Base-by-base conservation (phyloP, 2,888 invertebrate genomes). In the Eristalis arbustorum region DNA sequence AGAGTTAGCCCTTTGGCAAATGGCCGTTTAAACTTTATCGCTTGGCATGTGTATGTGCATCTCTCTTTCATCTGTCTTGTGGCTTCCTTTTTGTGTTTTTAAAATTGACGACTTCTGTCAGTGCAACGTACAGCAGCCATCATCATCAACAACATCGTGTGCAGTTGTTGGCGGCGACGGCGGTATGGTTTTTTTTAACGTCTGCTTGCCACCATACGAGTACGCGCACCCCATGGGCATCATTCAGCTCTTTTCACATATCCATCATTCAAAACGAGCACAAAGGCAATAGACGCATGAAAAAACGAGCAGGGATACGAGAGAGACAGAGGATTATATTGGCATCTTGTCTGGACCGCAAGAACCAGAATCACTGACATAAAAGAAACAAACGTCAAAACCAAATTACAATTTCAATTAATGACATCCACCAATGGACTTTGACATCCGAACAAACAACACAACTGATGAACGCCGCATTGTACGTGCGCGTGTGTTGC, bases 91-190 rank as follows among this genome's bases (percentile, higher is more conserved):
- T 66, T 68, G 59, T 71, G 56, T 64, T n/a, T 75, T 49, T 59
- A 68, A 80, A 84, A 84, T 80, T 84, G 80, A 80, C 80, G 67
- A 73, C 68, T 80, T 69, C 76, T 84, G 73, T 81, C 80, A 76
- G 74, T 64, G 49, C 49, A 49, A 13, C 73, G 66, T 37, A 69
- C 63, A 78, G 42, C 78, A 67, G 37, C 64, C 56, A 40, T 73
- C 49, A 61, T 63, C 34, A 56, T 62, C 64, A 49, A 18, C 49
- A 49, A 18, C 49, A 18, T n/a, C 49, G 18, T 49, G 18, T 37
- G 61, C 28, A 62, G 59, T 71, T 61, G 81, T 57, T 42, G 57
- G 62, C 31, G 31, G 31, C 31, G 31, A 8, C 23, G 23, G 18
- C 18, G 18, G 18, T 18, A 18, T 49, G 49, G 49, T 49, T 18